Evolutionary conservation across 2,888 invertebrate genomes (phyloP).

Genomic region (Eucera pruinosa): DNA sequence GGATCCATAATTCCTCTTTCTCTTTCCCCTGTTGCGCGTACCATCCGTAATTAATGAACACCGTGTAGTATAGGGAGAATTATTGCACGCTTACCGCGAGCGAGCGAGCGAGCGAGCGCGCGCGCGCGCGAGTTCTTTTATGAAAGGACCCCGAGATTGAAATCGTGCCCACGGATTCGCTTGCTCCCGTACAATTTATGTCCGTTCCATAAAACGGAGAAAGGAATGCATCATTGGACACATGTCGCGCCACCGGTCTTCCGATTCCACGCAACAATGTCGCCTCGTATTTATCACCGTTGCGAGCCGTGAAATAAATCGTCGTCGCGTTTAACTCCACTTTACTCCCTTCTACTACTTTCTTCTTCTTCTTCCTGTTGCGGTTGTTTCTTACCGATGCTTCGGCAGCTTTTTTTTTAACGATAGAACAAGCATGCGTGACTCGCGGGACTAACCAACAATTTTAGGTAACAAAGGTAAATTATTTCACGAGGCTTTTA

Average conservation of each 20-base stretch:
- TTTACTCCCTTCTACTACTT: too few species aligned
- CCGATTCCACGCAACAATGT: constrained; percentile 33
- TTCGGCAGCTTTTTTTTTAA: too few species aligned
- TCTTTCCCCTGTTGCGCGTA: constrained; percentile 66
- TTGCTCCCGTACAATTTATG: constrained; percentile 59
- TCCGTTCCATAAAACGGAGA: constrained; percentile 60
- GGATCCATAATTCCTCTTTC: constrained; percentile 78
- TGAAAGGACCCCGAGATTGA: constrained; percentile 71
- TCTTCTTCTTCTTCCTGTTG: too few species aligned
- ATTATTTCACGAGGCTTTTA: too few species aligned
- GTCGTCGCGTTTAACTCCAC: background rate
- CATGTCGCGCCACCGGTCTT: constrained; percentile 54
- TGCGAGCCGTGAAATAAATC: constrained; percentile 15
- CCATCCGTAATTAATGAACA: constrained; percentile 77
- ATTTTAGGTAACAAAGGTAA: too few species aligned
- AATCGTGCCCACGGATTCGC: constrained; percentile 66
- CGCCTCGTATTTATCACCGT: constrained; percentile 31
- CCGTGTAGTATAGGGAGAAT: constrained; percentile 77
- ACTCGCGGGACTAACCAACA: too few species aligned
- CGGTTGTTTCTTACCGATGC: too few species aligned
- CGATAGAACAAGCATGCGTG: too few species aligned
- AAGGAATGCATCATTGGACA: constrained; percentile 63
- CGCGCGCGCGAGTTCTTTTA: constrained; percentile 68
- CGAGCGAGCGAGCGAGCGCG: too few species aligned
- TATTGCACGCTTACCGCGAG: constrained; percentile 75